Conservation (phyloP, 2,113 vertebrate genomes). For the Brachyhypopomus gauderio region DNA sequence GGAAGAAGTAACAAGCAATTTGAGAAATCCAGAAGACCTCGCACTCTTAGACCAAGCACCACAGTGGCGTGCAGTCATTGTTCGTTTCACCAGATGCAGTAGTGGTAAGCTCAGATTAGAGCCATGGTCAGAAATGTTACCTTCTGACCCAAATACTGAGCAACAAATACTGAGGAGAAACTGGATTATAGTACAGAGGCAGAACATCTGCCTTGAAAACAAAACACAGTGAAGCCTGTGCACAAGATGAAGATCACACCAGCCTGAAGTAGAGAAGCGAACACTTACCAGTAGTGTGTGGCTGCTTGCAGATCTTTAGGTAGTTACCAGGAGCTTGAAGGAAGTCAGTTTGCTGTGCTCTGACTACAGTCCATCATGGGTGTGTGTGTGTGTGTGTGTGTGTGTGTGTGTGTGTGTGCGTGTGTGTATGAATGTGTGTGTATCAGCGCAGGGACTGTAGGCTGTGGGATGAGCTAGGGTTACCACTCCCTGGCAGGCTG, state of each 20-base stretch:
- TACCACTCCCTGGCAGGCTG: conserved; percentile 57
- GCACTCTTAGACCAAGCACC: conserved; percentile 20
- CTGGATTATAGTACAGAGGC: neutral
- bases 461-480: conserved; percentile 58
- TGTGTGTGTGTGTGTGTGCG: conserved; percentile 35
- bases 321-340: conserved; percentile 23
- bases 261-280: neutral
- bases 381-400: conserved; percentile 33
- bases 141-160: neutral
- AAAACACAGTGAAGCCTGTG: neutral
- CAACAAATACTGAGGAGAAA: neutral
- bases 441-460: conserved; percentile 50
- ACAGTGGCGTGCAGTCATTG: conserved; percentile 26
- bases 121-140: neutral
- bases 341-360: conserved; percentile 50
- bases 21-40: conserved; percentile 57
- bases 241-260: neutral
- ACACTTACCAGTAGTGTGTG: conserved; percentile 52
- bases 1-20: conserved; percentile 49
- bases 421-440: conserved; percentile 34
- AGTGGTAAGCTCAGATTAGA: neutral
- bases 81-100: neutral
- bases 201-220: neutral
- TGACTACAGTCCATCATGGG: conserved; percentile 51
- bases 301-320: conserved; percentile 38